These are phyloP conservation scores for Dysmachus trigonus DNA, from an alignment of 2,888 invertebrate species.

Conservation along the genomic window DNA sequence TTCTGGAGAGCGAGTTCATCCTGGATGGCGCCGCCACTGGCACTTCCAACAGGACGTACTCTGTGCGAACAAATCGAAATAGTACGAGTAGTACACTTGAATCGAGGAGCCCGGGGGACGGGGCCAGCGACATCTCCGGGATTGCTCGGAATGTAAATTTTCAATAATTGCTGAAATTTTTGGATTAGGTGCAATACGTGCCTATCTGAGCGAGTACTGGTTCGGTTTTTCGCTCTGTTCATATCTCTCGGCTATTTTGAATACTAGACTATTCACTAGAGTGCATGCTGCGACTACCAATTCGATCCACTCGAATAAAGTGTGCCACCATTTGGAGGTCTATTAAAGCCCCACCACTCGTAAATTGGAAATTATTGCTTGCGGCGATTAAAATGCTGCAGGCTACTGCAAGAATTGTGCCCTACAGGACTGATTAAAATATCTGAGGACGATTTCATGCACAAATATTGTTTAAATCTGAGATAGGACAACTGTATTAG, in stretches of 20 bases:
- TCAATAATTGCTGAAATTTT: conserved; percentile 47
- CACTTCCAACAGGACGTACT: not conserved
- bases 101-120: not conserved
- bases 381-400: not conserved
- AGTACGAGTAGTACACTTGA: not conserved
- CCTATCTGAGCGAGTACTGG: not conserved
- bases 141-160: conserved; percentile 45
- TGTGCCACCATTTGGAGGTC: not conserved
- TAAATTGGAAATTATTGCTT: not conserved
- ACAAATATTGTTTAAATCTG: too few relatives aligned
- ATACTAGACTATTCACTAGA: not conserved
- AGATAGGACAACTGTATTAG: too few relatives aligned
- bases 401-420: not conserved
- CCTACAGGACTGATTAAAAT: too few relatives aligned
- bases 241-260: not conserved
- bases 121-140: not conserved
- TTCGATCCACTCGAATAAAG: not conserved
- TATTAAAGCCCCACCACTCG: not conserved
- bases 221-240: not conserved
- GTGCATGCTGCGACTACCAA: not conserved
- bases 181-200: conserved; percentile 45
- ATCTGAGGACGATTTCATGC: too few relatives aligned
- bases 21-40: not conserved
- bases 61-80: not conserved
- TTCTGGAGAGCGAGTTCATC: not conserved